Conservation (phyloP, 1,140 invertebrate species). For the Drosophila ambigua region DNA sequence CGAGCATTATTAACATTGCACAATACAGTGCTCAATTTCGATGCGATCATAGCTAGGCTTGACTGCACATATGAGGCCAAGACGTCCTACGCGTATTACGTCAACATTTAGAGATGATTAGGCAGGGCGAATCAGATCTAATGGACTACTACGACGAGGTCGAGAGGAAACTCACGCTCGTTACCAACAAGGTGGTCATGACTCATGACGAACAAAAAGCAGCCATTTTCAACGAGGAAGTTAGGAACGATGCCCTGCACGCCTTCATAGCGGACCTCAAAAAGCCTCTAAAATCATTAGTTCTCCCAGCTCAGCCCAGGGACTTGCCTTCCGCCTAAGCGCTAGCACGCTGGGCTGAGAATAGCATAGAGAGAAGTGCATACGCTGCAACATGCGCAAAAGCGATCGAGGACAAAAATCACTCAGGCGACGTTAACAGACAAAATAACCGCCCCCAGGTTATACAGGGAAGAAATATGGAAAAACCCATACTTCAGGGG, state of each 20-base stretch:
- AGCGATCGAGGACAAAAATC: neutral
- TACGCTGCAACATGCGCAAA: neutral
- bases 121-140: neutral
- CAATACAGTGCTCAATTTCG: neutral
- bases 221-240: no score
- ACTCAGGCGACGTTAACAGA: neutral
- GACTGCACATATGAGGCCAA: conserved; percentile 18
- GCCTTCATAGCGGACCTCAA: no score
- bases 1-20: neutral
- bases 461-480: no score
- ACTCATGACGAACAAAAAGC: no score
- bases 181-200: no score
- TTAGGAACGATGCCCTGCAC: no score
- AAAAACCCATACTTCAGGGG: no score
- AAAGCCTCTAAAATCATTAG: no score
- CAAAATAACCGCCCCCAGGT: no score
- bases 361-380: conserved; percentile 4
- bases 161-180: no score
- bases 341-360: neutral
- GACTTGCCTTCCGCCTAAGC: conserved; percentile 7
- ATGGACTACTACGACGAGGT: no score
- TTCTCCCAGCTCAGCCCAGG: neutral
- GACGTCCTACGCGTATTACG: conserved; percentile 1
- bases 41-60: conserved; percentile 4
- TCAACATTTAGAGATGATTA: neutral